These are phyloP conservation scores for Sicus ferrugineus DNA, from an alignment of 2,888 invertebrate genomes.

Conservation along the genomic window DNA sequence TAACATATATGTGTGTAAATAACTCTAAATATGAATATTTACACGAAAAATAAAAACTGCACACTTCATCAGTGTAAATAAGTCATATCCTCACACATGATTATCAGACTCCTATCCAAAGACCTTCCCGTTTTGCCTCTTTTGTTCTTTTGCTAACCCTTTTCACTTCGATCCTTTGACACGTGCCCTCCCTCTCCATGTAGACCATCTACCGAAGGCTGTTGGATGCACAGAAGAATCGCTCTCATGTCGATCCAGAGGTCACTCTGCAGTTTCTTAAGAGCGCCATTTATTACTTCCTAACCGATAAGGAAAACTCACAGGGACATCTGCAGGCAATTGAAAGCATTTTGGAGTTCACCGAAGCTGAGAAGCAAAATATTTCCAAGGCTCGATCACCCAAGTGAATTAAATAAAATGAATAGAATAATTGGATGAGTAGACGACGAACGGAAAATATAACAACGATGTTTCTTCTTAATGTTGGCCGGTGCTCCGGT, in stretches of 20 bases:
- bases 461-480: background rate
- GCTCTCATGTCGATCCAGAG: constrained; percentile 84
- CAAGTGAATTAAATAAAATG: constrained; percentile 50
- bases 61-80: background rate
- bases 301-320: constrained; percentile 88
- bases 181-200: background rate
- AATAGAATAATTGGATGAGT: background rate
- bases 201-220: constrained; percentile 87
- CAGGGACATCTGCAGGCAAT: constrained; percentile 87
- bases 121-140: constrained; percentile 25
- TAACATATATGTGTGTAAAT: too few relatives aligned
- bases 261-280: constrained; percentile 91
- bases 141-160: constrained; percentile 24
- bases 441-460: background rate
- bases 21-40: too few relatives aligned
- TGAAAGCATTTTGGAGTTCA: constrained; percentile 89
- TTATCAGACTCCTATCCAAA: too few relatives aligned
- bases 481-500: too few relatives aligned
- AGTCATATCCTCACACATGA: too few relatives aligned
- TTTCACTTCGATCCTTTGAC: background rate
- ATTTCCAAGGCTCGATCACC: constrained; percentile 75
- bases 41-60: background rate
- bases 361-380: constrained; percentile 80
- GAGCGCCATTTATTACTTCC: constrained; percentile 91
- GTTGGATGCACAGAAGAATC: constrained; percentile 78